These are phyloP conservation scores for Amphiura filiformis DNA, from an alignment of 35 echinoderm and acorn worm species.

Conservation along the genomic window DNA sequence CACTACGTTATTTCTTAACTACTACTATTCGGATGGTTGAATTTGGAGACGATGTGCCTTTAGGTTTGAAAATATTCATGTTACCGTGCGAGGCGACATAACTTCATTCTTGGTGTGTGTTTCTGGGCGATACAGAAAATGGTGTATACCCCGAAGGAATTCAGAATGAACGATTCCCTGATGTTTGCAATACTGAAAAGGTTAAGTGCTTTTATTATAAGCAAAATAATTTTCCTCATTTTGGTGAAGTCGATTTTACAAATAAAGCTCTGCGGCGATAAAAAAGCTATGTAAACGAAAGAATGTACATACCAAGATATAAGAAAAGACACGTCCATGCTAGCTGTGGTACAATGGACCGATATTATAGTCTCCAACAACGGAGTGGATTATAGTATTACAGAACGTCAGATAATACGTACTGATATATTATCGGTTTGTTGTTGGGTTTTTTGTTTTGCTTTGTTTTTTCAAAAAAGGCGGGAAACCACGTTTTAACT, in stretches of 20 bases:
- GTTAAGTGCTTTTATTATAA: conserved; percentile 12
- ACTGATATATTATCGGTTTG: background rate
- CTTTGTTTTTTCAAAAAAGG: no score
- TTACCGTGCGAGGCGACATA: background rate
- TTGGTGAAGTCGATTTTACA: background rate
- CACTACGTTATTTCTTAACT: background rate
- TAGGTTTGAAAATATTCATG: background rate
- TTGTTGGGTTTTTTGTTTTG: background rate
- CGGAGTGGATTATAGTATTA: background rate
- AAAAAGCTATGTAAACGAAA: background rate
- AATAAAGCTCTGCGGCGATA: background rate
- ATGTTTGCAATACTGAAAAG: background rate
- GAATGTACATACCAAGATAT: background rate
- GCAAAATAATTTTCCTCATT: background rate
- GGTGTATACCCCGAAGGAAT: background rate
- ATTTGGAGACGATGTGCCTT: background rate
- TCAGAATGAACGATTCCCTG: background rate
- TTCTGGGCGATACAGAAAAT: conserved; percentile 6
- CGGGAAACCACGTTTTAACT: no score
- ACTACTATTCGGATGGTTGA: background rate
- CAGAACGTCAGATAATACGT: background rate
- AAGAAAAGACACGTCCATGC: background rate
- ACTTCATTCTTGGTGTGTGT: background rate
- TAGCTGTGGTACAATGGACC: background rate
- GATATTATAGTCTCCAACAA: background rate